Base-by-base conservation (phyloP, 2,797 vertebrate genomes). In the Catostomus latipinnis region DNA sequence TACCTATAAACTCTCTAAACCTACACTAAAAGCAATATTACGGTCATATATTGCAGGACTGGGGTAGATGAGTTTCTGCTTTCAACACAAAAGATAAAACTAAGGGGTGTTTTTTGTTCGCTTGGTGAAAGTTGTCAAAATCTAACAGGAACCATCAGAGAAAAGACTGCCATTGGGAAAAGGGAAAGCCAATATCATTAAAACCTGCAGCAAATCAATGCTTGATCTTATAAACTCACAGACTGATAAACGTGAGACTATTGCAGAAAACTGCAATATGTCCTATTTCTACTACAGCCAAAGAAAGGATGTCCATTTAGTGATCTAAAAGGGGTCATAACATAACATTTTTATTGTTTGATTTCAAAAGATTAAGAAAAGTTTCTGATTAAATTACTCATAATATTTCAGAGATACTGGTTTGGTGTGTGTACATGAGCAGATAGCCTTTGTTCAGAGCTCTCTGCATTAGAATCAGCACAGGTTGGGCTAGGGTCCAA, bases 21-120 rank as follows among this genome's bases (percentile, higher is more conserved):
- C 76, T 75, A 63, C 53, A 79, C 67, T 71, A 56, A 81, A 80
- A 82, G 83, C 81, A 71, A 74, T 80, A 87, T 85, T 85, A 80
- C 66, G 62, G 73, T 71, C 85, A 82, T 76, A 83, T 56, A 83
- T 82, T 72, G 81, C 50, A 74, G 71, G 65, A 58, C 49, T 49
- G 9, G 49, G 61, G 74, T 63, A 67, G 22, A 68, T 67, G 50
- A 58, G 46, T 76, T 74, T 70, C 43, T 52, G 69, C 73, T 70
- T 75, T 34, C 34, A 68, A 14, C 13, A 48, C 8, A 68, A 66
- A 45, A 72, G 18, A 67, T 11, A 46, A 58, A 75, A 63, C 52
- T 45, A 63, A 65, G 43, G 68, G 18, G 71, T 73, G 5, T 7
- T 70, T 81, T 73, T 65, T 11, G 13, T 70, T 71, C 43, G 8